Conservation (phyloP, 2,113 vertebrate genomes). For the Penelope pileata region DNA sequence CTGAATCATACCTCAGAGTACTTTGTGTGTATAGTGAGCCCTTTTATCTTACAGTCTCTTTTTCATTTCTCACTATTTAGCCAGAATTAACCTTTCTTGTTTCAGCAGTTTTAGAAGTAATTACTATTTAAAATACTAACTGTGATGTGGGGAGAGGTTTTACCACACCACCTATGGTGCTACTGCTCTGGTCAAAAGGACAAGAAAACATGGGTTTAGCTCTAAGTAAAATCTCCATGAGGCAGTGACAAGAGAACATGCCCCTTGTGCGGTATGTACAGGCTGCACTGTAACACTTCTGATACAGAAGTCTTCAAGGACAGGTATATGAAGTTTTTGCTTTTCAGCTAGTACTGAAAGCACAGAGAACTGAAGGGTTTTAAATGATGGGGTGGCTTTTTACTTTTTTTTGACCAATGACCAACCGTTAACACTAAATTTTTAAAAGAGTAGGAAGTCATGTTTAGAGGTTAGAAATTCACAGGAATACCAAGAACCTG, state of each 20-base stretch:
- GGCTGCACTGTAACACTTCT: neutral
- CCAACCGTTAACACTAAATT: neutral
- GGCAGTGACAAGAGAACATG: neutral
- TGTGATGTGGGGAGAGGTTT: neutral
- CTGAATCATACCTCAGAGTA: neutral
- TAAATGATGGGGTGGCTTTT: neutral
- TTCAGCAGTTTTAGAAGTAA: neutral
- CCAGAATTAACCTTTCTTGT: neutral
- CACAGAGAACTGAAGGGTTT: neutral
- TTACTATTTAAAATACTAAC: slow-evolving; percentile 19
- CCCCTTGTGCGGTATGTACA: neutral
- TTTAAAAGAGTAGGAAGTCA: neutral
- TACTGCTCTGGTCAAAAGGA: neutral
- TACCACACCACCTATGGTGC: neutral
- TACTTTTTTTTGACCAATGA: neutral
- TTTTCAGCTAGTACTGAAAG: neutral
- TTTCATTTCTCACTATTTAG: neutral
- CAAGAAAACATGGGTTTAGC: neutral
- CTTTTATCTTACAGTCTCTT: neutral
- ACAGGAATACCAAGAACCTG: neutral
- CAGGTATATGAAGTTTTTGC: neutral
- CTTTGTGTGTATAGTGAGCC: neutral
- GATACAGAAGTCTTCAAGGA: neutral
- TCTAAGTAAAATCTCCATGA: neutral
- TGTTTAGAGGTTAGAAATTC: neutral